Percentiles rank a stretch among this genome's conserved stretches.
phyloP scores from a whole-genome alignment of 2,888 invertebrate species.

The Microctonus brassicae region DNA sequence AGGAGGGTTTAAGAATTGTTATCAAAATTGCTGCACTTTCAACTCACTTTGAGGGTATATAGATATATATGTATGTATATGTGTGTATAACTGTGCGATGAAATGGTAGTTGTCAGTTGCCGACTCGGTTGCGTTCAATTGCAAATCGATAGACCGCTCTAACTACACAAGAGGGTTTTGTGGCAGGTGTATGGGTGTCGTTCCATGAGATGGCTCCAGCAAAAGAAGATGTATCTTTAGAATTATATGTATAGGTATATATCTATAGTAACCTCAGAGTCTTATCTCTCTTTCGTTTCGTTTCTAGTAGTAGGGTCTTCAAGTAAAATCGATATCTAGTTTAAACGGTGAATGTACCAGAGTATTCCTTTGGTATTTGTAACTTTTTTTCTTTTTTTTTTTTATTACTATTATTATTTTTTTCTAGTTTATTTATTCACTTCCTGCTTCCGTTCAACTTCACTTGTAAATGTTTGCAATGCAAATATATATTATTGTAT shows the following conservation, averaged over 20 bases:
- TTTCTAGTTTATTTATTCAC: background rate
- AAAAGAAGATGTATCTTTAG: background rate
- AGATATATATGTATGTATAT: background rate
- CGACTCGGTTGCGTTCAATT: slow-evolving; percentile 14
- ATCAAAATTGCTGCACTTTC: slow-evolving; percentile 38
- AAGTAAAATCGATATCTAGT: background rate
- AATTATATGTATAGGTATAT: too few relatives aligned
- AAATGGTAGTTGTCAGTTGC: slow-evolving; percentile 10
- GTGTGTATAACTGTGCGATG: background rate
- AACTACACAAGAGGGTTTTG: slow-evolving; percentile 12
- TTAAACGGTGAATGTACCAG: background rate
- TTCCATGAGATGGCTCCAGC: background rate
- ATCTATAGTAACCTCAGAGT: background rate
- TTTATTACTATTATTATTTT: background rate
- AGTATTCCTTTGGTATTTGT: background rate
- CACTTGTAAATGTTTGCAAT: background rate
- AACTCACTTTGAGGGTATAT: slow-evolving; percentile 7
- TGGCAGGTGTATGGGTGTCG: background rate
- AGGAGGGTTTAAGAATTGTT: slow-evolving; percentile 27
- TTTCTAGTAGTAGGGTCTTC: background rate
- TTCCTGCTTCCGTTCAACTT: background rate
- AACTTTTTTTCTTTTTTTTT: background rate
- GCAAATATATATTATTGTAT: background rate
- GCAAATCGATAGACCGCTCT: slow-evolving; percentile 21
- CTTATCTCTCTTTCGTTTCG: background rate